Percentiles rank a stretch among this genome's conserved stretches.
phyloP scores from a whole-genome alignment of 2,113 vertebrate genomes.

The Acanthisitta chloris region DNA sequence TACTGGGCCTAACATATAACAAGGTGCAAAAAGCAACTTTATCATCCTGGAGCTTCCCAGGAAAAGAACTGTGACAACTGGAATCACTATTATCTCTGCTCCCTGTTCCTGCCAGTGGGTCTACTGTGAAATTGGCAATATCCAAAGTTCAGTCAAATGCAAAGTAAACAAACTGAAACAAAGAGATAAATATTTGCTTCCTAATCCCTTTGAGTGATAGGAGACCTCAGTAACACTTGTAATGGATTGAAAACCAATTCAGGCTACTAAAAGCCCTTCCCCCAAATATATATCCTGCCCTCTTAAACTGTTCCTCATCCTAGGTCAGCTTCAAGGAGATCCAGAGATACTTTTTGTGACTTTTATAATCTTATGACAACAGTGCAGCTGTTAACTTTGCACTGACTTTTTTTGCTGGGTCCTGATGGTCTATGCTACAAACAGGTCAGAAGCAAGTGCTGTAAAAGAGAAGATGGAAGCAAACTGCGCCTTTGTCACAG shows the following conservation, averaged over 20 bases:
- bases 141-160: slow-evolving; percentile 14
- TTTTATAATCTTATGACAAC: neutral
- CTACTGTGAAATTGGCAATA: slow-evolving; percentile 14
- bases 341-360: neutral
- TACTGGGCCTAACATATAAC: neutral
- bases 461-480: neutral
- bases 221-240: neutral
- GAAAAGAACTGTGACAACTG: neutral
- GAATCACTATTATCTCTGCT: neutral
- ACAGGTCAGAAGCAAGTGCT: neutral
- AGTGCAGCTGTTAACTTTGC: neutral
- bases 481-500: neutral
- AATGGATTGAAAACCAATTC: neutral
- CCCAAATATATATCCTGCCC: neutral
- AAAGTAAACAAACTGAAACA: slow-evolving; percentile 22
- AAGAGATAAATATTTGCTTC: slow-evolving; percentile 17
- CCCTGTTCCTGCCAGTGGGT: neutral
- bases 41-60: neutral
- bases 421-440: neutral
- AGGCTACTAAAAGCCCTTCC: neutral
- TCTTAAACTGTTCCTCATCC: neutral
- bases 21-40: neutral
- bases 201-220: neutral
- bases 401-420: neutral
- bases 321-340: neutral